Base-by-base conservation (phyloP, 1,140 invertebrate species). In the Brachionus asplanchnoidis region DNA sequence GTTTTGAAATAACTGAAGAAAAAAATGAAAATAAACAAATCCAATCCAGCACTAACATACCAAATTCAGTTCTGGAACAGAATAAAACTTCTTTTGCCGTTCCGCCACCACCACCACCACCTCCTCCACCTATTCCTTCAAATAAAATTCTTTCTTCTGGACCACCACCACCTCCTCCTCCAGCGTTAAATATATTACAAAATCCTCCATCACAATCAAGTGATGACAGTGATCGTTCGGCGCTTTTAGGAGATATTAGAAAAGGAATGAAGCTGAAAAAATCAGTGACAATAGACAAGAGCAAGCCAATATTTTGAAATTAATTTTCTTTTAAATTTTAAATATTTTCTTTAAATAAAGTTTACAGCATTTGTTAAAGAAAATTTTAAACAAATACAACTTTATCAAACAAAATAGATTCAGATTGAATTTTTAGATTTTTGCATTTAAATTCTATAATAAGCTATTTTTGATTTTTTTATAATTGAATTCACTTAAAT, bases 241-340 rank as follows among this genome's bases (percentile, higher is more conserved):
- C 92, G 14, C 89, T 97, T 73, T 90, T 97, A 28, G 92, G 93
- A 86, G 94, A 94, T 65, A 97, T 97, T 87, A 92, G 94, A 86
- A 92, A 93, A 88, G 95, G 95, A 66, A 91, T 93, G 78, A 91
- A 92, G 85, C 90, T 97, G 85, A 96, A 95, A 88, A 96, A 96
- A 90, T 92, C 94, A 84, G 92, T 93, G 1, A 96, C 95, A 7
- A 93, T 95, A 87, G 95, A 97, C 88, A 94, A 95, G 89, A 96
- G 95, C 91, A 93, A 92, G 53, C 95, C 95, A 1, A 88, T 92
- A 79, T 89, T 95, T 56, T 80, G 23, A 65, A 53, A 17, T 44
- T 11, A 23, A 20, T 17, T 17, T 73, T 42, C 9, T 20, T 40
- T 20, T 14, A 28, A 26, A 68, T 68, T 28, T 28, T 36, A 28